Conservation (phyloP, 2,113 vertebrate genomes). For the Neodontobutis hainanensis region DNA sequence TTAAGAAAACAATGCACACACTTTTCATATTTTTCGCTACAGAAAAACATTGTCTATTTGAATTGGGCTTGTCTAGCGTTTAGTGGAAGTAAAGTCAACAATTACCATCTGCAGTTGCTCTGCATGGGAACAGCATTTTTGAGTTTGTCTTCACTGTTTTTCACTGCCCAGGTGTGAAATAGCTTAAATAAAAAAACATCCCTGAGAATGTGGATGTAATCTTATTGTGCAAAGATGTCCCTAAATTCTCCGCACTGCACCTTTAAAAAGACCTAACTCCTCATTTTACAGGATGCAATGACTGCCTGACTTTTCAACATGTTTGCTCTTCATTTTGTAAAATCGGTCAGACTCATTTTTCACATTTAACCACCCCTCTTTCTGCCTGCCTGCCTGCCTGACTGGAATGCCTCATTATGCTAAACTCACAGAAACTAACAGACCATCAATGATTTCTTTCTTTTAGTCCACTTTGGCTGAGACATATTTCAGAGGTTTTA, state of each 20-base stretch:
- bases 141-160: too few relatives aligned
- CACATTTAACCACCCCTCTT: constrained; percentile 23
- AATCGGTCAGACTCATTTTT: constrained; percentile 29
- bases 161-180: too few relatives aligned
- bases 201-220: too few relatives aligned
- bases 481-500: constrained; percentile 78
- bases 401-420: constrained; percentile 55
- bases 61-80: too few relatives aligned
- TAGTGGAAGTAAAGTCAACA: too few relatives aligned
- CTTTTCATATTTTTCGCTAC: too few relatives aligned
- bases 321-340: constrained; percentile 17
- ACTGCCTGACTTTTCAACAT: constrained; percentile 27
- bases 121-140: too few relatives aligned
- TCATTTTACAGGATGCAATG: constrained; percentile 48
- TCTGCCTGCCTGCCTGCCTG: constrained; percentile 34
- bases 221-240: constrained; percentile 18
- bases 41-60: too few relatives aligned
- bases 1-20: not conserved
- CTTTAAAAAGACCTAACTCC: constrained; percentile 16
- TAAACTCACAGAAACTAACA: constrained; percentile 50
- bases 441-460: constrained; percentile 66
- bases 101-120: too few relatives aligned
- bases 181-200: too few relatives aligned
- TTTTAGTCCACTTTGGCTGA: constrained; percentile 55
- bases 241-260: not conserved